A percentile compares a stretch with the other conserved stretches of the same genome.
Evolutionary conservation across 1,140 invertebrate species (phyloP).

Genomic region (Coelopa frigida): DNA sequence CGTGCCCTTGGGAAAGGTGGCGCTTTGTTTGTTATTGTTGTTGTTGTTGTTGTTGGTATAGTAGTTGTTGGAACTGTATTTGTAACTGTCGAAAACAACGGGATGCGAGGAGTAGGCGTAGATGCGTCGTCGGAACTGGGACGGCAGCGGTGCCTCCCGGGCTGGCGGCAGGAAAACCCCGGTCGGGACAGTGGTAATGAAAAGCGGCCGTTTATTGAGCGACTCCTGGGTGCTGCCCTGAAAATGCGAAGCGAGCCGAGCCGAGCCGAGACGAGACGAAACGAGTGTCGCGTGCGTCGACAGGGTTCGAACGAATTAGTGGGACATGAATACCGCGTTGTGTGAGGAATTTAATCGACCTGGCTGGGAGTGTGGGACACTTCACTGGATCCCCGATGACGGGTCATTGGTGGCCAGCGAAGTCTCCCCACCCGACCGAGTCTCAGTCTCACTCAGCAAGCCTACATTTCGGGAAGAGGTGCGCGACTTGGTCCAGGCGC

Average conservation of each 20-base stretch:
- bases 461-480: constrained; percentile 7
- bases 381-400: too few relatives aligned
- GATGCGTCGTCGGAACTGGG: constrained; percentile 31
- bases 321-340: too few relatives aligned
- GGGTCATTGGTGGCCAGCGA: too few relatives aligned
- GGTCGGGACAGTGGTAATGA: constrained; percentile 69
- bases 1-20: not conserved
- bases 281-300: too few relatives aligned
- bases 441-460: too few relatives aligned
- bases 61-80: constrained; percentile 21
- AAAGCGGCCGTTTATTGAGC: constrained; percentile 48
- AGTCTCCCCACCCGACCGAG: too few relatives aligned
- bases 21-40: constrained; percentile 16
- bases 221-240: constrained; percentile 11
- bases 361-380: too few relatives aligned
- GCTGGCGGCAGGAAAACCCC: constrained; percentile 72
- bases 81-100: constrained; percentile 32
- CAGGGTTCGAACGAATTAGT: too few relatives aligned
- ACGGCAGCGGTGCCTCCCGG: constrained; percentile 58
- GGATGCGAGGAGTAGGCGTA: constrained; percentile 42
- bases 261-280: not conserved
- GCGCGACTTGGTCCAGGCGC: not conserved
- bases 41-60: constrained; percentile 10
- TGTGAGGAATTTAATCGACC: too few relatives aligned
- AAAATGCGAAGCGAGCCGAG: not conserved